Percentiles rank a stretch among this genome's conserved stretches.
These are phyloP conservation scores for Dicyrtoma fusca DNA, from an alignment of 2,888 invertebrate species.

Conservation along the genomic window DNA sequence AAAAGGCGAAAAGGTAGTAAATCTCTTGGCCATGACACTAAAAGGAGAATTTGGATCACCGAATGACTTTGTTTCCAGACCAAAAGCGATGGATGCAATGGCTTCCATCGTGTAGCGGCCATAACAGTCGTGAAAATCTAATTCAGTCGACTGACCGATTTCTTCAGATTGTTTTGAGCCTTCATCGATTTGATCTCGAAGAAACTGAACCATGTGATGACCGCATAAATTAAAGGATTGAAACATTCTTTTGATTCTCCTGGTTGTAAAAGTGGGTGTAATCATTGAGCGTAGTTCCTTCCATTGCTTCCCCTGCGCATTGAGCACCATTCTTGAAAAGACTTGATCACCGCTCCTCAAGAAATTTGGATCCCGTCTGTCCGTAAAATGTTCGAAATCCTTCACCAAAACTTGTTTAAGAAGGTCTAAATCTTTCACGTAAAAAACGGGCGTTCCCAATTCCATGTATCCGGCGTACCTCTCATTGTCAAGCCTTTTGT, in stretches of 20 bases:
- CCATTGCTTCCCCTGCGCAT: conserved; percentile 44
- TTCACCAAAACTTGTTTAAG: conserved; percentile 41
- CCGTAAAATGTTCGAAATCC: conserved; percentile 44
- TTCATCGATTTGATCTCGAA: not conserved
- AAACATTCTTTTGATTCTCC: conserved; percentile 43
- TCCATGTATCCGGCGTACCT: no score
- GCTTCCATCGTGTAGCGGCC: conserved; percentile 13
- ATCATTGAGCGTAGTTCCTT: conserved; percentile 39
- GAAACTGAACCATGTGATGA: conserved; percentile 6
- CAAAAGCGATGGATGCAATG: conserved; percentile 21
- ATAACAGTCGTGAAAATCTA: conserved; percentile 21
- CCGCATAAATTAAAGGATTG: conserved; percentile 44
- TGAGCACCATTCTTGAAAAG: not conserved
- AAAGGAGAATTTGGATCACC: not conserved
- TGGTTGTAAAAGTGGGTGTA: conserved; percentile 49
- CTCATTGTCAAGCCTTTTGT: no score
- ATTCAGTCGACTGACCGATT: not conserved
- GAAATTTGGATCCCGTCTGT: not conserved
- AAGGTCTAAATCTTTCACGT: conserved; percentile 41
- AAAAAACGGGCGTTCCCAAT: no score
- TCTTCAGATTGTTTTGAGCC: not conserved
- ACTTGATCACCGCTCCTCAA: not conserved
- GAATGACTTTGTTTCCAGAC: not conserved
- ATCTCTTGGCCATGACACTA: conserved; percentile 2
- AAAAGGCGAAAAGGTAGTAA: not conserved